Conservation (phyloP, 2,888 invertebrate species). For the Ptycholaimellus sp. region DNA sequence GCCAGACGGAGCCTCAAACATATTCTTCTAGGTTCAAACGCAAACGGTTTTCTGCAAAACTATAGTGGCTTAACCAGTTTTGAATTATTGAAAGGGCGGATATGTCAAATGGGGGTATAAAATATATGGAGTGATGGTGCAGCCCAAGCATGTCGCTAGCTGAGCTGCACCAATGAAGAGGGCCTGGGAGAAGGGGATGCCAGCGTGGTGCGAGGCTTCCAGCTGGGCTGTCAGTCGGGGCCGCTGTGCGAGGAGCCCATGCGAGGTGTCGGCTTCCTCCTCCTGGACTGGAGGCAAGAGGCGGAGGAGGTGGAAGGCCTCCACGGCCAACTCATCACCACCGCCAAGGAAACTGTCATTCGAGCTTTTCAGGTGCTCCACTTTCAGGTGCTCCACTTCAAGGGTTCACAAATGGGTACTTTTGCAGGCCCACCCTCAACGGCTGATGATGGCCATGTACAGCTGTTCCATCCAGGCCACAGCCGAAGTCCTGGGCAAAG, state of each 20-base stretch:
- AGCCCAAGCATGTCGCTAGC: too few relatives aligned
- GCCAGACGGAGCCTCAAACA: too few relatives aligned
- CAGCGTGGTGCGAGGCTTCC: conserved; percentile 54
- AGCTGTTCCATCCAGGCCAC: conserved; percentile 52
- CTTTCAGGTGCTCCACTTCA: too few relatives aligned
- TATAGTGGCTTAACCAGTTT: too few relatives aligned
- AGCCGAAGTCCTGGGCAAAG: conserved; percentile 58
- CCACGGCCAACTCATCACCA: neutral
- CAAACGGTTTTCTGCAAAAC: too few relatives aligned
- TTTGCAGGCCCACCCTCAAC: conserved; percentile 39
- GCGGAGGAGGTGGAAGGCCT: neutral
- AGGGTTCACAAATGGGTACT: too few relatives aligned
- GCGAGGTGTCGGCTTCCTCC: conserved; percentile 67
- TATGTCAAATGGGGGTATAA: too few relatives aligned
- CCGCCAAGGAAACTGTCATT: neutral
- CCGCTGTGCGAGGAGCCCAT: conserved; percentile 87
- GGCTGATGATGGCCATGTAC: conserved; percentile 81
- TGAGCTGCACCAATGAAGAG: too few relatives aligned
- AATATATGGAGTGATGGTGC: too few relatives aligned
- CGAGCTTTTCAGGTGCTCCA: too few relatives aligned
- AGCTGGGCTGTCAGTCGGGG: conserved; percentile 25
- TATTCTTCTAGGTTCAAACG: too few relatives aligned
- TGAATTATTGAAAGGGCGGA: too few relatives aligned
- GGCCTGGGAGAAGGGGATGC: conserved; percentile 37
- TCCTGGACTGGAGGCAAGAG: conserved; percentile 47